Evolutionary conservation across 37 sponge, comb jelly and placozoan genomes (phyloP).

Genomic region (Mnemiopsis leidyi): DNA sequence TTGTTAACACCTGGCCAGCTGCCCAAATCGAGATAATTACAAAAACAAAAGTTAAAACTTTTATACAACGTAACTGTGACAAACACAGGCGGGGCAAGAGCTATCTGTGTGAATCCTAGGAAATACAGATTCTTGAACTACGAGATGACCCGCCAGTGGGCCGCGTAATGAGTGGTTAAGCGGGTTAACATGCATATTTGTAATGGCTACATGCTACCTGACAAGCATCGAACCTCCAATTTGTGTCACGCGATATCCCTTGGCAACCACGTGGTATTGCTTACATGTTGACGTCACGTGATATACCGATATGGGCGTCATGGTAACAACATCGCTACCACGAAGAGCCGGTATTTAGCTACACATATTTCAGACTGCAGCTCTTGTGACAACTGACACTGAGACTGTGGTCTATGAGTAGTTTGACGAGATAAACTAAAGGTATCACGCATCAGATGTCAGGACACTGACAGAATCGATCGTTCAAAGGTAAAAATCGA

Average conservation of each 20-base stretch:
- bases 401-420: too few relatives aligned
- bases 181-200: slow-evolving; percentile 60
- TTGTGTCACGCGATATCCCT: slow-evolving; percentile 8
- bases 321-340: neutral
- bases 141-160: neutral
- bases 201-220: slow-evolving; percentile 47
- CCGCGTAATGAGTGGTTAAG: slow-evolving; percentile 6
- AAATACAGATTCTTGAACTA: neutral
- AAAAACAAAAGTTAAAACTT: too few relatives aligned
- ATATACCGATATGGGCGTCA: neutral
- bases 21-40: too few relatives aligned
- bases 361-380: neutral
- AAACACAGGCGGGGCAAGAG: too few relatives aligned
- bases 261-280: slow-evolving; percentile 46
- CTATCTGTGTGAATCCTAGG: too few relatives aligned
- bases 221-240: slow-evolving; percentile 52
- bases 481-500: too few relatives aligned
- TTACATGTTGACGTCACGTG: neutral
- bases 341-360: neutral
- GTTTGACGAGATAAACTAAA: too few relatives aligned
- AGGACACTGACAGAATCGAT: too few relatives aligned
- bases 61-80: too few relatives aligned
- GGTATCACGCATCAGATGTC: too few relatives aligned
- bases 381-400: too few relatives aligned
- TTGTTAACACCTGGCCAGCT: too few relatives aligned